phyloP scores from a whole-genome alignment of 2,888 invertebrate genomes.

The Cosmia trapezina region DNA sequence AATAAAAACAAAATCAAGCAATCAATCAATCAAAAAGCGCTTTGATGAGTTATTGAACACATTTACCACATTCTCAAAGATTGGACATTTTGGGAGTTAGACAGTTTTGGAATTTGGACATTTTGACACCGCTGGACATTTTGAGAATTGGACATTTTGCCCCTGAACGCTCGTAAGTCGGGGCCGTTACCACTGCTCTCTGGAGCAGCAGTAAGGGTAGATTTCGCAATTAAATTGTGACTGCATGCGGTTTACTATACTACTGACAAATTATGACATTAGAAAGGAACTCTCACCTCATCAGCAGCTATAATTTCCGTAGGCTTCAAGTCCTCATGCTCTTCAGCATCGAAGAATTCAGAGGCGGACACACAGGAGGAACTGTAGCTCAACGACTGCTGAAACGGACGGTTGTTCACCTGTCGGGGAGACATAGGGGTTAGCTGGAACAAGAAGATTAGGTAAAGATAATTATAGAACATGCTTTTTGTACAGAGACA shows the following conservation, averaged over 20 bases:
- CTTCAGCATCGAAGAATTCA: conserved; percentile 96
- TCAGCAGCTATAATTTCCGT: conserved; percentile 79
- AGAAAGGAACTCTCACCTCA: conserved; percentile 72
- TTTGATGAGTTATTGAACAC: too few relatives aligned
- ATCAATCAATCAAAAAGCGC: too few relatives aligned
- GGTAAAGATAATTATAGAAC: neutral
- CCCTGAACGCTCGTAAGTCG: too few relatives aligned
- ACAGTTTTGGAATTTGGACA: too few relatives aligned
- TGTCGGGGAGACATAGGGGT: conserved; percentile 55
- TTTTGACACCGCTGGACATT: too few relatives aligned
- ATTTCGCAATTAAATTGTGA: neutral
- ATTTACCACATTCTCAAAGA: too few relatives aligned
- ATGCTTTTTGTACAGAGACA: too few relatives aligned
- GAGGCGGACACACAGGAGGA: conserved; percentile 94
- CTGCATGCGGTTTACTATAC: neutral
- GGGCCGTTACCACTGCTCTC: too few relatives aligned
- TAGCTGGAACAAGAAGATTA: neutral
- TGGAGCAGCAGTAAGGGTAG: too few relatives aligned
- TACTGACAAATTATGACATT: neutral
- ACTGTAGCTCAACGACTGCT: conserved; percentile 93
- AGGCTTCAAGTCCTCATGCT: conserved; percentile 84
- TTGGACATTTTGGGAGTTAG: too few relatives aligned
- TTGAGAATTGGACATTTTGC: too few relatives aligned
- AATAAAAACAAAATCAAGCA: too few relatives aligned
- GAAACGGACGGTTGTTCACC: conserved; percentile 89